phyloP scores from a whole-genome alignment of 2,797 vertebrate genomes.

The Gymnothorax reevesii region DNA sequence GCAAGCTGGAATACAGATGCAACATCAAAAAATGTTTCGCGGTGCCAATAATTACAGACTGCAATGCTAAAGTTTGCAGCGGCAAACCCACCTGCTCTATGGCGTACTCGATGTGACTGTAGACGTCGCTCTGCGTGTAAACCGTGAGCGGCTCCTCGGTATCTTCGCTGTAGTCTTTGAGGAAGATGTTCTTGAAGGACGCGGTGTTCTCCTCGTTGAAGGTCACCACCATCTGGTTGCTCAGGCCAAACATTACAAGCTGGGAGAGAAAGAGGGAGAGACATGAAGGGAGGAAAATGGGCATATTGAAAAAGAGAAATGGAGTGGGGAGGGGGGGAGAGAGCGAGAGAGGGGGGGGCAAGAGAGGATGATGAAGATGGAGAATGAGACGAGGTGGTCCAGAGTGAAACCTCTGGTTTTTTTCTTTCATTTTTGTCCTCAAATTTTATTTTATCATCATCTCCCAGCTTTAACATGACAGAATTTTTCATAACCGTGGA shows the following conservation, averaged over 20 bases:
- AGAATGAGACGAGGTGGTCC: background rate
- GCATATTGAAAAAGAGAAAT: background rate
- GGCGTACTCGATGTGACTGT: constrained; percentile 70
- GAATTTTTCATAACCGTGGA: no score
- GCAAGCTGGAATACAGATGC: no score
- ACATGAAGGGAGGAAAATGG: background rate
- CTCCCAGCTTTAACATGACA: background rate
- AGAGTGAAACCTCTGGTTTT: background rate
- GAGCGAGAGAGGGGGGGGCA: background rate
- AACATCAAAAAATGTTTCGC: no score
- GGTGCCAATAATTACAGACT: background rate
- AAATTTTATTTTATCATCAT: no score
- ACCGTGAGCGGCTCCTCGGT: constrained; percentile 68
- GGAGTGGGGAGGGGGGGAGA: background rate
- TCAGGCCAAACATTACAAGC: constrained; percentile 91
- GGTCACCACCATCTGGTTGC: constrained; percentile 92
- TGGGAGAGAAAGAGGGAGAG: constrained; percentile 45
- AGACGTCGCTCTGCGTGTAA: constrained; percentile 77
- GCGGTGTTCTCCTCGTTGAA: constrained; percentile 91
- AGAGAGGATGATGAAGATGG: background rate
- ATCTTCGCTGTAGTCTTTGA: constrained; percentile 77
- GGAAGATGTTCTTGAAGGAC: constrained; percentile 88
- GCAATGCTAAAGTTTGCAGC: background rate
- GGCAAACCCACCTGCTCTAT: constrained; percentile 76
- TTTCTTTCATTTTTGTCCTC: no score